Evolutionary conservation across 2,888 invertebrate species (phyloP).

Genomic region (Clivina fossor): DNA sequence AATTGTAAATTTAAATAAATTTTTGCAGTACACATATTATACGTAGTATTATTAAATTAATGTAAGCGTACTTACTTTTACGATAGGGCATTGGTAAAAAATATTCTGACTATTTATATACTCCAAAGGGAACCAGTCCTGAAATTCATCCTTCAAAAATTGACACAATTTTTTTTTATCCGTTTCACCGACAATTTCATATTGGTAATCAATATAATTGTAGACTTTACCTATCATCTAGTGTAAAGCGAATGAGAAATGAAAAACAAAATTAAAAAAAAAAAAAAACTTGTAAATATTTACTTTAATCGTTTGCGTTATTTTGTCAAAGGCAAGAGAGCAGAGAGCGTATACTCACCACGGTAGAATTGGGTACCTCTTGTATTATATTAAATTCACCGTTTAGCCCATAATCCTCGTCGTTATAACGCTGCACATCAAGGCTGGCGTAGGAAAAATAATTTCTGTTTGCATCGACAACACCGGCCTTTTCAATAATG

Average conservation of each 20-base stretch:
- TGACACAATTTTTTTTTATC: slow-evolving; percentile 8
- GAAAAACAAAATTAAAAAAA: not conserved
- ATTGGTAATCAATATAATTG: not conserved
- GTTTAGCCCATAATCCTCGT: not conserved
- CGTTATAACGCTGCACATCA: not conserved
- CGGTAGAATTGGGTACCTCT: slow-evolving; percentile 5
- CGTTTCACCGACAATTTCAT: slow-evolving; percentile 9
- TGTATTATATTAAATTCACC: slow-evolving; percentile 12
- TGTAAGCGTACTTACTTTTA: slow-evolving; percentile 13
- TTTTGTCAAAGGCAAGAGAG: not conserved
- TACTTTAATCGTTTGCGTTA: not conserved
- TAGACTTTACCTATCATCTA: slow-evolving; percentile 11
- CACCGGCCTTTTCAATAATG: slow-evolving; percentile 13
- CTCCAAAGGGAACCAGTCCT: slow-evolving; percentile 16
- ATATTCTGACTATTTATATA: slow-evolving; percentile 7
- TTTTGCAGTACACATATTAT: no score
- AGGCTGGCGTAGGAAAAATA: slow-evolving; percentile 15
- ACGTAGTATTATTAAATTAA: no score
- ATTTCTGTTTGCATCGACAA: slow-evolving; percentile 7
- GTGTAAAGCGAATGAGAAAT: not conserved
- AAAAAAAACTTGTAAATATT: no score
- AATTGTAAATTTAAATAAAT: no score
- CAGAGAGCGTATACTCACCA: slow-evolving; percentile 5
- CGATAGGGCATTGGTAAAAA: slow-evolving; percentile 5
- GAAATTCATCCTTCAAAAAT: slow-evolving; percentile 19